A percentile compares a stretch with the other conserved stretches of the same genome.
phyloP scores from a whole-genome alignment of 2,888 invertebrate genomes.

The Congeria kusceri region DNA sequence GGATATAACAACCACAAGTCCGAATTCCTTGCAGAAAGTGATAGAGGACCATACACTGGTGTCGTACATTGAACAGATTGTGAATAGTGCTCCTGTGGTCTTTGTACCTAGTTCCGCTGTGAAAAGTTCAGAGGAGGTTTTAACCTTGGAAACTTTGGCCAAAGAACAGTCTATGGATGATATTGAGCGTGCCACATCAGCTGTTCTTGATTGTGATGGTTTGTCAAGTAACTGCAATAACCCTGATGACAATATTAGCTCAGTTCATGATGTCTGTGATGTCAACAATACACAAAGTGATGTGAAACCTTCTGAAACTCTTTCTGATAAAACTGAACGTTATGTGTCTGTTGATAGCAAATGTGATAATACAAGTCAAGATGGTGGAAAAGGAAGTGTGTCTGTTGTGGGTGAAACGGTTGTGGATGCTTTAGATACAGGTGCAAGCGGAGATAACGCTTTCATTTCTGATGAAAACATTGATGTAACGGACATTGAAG shows the following conservation, averaged over 20 bases:
- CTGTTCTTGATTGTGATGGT: slow-evolving; percentile 31
- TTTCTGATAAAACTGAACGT: background rate
- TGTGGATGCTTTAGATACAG: background rate
- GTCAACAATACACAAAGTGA: background rate
- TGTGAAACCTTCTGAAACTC: background rate
- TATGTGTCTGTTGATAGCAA: background rate
- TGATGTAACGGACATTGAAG: no score
- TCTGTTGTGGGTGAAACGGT: slow-evolving; percentile 2
- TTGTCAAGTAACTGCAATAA: slow-evolving; percentile 45
- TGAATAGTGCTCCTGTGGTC: slow-evolving; percentile 1
- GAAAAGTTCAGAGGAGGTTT: background rate
- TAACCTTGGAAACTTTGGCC: slow-evolving; percentile 6
- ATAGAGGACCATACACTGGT: slow-evolving; percentile 53
- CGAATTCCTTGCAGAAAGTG: slow-evolving; percentile 43
- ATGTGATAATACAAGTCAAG: background rate
- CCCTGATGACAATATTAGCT: slow-evolving; percentile 20
- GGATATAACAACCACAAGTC: slow-evolving; percentile 22
- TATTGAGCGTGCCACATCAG: slow-evolving; percentile 14
- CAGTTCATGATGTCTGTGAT: slow-evolving; percentile 14
- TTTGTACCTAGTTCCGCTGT: no score
- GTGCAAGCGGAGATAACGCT: background rate
- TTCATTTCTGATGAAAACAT: no score
- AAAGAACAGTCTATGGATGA: slow-evolving; percentile 7
- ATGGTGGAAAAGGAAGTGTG: background rate
- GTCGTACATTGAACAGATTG: slow-evolving; percentile 53